Percentiles rank a stretch among this genome's conserved stretches.
Evolutionary conservation across 2,888 invertebrate species (phyloP).

Genomic region (Aradus depressus): DNA sequence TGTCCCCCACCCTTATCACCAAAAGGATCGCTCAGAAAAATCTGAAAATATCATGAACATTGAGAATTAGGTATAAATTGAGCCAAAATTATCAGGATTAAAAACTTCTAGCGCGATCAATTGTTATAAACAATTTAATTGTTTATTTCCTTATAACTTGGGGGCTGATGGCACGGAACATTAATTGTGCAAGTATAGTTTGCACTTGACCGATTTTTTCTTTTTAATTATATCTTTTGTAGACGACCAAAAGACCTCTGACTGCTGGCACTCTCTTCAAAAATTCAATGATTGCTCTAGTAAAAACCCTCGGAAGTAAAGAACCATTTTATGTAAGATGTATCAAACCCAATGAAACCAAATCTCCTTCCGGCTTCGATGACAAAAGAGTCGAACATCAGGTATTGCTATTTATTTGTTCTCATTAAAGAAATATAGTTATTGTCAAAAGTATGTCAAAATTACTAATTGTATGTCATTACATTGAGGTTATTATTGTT

Average conservation of each 20-base stretch:
- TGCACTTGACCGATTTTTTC: no score
- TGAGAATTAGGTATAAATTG: no score
- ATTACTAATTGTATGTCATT: not conserved
- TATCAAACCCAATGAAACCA: conserved; percentile 92
- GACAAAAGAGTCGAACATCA: conserved; percentile 64
- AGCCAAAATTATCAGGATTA: no score
- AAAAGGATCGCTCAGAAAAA: no score
- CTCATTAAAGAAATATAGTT: not conserved
- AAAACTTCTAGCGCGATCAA: no score
- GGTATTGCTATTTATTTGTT: conserved; percentile 33
- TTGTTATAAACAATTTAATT: no score
- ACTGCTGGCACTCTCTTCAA: conserved; percentile 93
- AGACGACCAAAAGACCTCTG: conserved; percentile 88
- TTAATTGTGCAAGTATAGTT: no score
- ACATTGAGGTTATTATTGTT: not conserved
- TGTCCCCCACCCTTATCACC: no score
- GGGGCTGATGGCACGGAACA: no score
- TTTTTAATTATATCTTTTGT: conserved; percentile 29
- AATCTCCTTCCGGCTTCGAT: conserved; percentile 77
- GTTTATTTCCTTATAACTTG: no score
- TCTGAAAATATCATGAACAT: no score
- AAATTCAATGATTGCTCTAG: conserved; percentile 84
- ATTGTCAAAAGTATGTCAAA: not conserved
- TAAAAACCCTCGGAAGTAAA: conserved; percentile 76
- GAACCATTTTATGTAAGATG: conserved; percentile 95